Evolutionary conservation across 2,113 vertebrate species (phyloP).

Genomic region (Leucopsar rothschildi): DNA sequence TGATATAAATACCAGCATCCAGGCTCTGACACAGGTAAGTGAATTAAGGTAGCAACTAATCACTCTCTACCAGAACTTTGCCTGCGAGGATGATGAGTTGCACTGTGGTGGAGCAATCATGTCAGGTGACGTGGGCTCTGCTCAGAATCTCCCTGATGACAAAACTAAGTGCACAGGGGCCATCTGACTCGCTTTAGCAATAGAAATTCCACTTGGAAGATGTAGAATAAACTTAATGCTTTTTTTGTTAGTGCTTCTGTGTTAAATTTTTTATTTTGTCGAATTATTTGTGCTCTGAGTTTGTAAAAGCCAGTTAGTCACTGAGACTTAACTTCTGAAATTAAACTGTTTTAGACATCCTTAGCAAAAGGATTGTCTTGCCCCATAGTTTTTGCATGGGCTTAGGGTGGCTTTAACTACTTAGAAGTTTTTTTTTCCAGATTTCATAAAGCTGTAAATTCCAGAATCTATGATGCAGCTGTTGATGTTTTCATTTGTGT

Average conservation of each 20-base stretch:
- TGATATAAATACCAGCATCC: constrained; percentile 94
- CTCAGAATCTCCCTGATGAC: constrained; percentile 76
- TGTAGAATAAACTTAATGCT: background rate
- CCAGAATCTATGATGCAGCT: background rate
- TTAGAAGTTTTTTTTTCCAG: background rate
- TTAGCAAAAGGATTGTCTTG: background rate
- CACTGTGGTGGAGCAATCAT: constrained; percentile 62
- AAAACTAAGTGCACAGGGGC: constrained; percentile 79
- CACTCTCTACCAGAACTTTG: background rate
- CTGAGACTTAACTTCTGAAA: background rate
- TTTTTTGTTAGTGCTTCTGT: background rate
- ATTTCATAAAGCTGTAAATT: background rate
- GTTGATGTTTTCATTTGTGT: background rate
- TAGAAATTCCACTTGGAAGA: background rate
- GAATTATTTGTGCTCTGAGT: background rate
- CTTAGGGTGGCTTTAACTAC: background rate
- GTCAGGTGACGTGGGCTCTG: constrained; percentile 58
- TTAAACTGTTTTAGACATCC: background rate
- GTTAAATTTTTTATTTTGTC: background rate
- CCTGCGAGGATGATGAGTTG: constrained; percentile 80
- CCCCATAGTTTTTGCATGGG: background rate
- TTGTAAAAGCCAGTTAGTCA: background rate
- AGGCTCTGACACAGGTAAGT: constrained; percentile 93
- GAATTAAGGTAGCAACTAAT: background rate
- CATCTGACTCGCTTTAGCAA: constrained; percentile 76